Percentiles rank a stretch among this genome's conserved stretches.
Conservation (phyloP, 2,113 vertebrate species). For the Hydrochoerus hydrochaeris region DNA sequence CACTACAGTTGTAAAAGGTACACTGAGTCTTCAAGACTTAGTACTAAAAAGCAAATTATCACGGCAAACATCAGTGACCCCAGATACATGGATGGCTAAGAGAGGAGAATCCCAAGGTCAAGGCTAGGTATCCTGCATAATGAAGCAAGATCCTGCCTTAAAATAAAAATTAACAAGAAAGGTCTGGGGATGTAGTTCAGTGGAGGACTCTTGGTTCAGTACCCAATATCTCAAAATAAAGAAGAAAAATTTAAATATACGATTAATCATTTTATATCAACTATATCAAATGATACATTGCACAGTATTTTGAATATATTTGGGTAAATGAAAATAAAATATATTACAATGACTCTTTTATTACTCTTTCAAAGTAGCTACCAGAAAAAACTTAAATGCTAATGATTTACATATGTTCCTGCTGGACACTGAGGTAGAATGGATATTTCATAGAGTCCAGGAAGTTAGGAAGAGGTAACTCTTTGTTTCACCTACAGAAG, state of each 20-base stretch:
- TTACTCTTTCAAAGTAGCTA: neutral
- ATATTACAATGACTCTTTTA: neutral
- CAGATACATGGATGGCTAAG: too few relatives aligned
- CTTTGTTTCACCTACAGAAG: neutral
- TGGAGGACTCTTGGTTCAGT: neutral
- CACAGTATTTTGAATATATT: neutral
- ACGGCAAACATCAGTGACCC: too few relatives aligned
- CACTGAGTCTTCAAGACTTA: neutral
- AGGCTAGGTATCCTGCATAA: neutral
- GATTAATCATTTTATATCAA: conserved; percentile 15
- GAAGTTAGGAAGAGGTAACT: neutral
- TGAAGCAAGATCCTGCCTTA: neutral
- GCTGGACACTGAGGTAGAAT: neutral
- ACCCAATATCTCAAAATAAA: neutral
- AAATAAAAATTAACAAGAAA: neutral
- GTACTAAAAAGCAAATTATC: neutral
- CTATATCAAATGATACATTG: neutral
- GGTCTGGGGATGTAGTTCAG: neutral
- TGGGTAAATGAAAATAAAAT: neutral
- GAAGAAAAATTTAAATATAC: conserved; percentile 9
- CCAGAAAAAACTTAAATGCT: conserved; percentile 32
- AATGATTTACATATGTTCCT: neutral
- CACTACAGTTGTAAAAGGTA: neutral
- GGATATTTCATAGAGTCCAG: neutral
- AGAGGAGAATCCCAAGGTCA: neutral